These are phyloP conservation scores for Colletes collaris DNA, from an alignment of 2,888 invertebrate species.

Conservation along the genomic window DNA sequence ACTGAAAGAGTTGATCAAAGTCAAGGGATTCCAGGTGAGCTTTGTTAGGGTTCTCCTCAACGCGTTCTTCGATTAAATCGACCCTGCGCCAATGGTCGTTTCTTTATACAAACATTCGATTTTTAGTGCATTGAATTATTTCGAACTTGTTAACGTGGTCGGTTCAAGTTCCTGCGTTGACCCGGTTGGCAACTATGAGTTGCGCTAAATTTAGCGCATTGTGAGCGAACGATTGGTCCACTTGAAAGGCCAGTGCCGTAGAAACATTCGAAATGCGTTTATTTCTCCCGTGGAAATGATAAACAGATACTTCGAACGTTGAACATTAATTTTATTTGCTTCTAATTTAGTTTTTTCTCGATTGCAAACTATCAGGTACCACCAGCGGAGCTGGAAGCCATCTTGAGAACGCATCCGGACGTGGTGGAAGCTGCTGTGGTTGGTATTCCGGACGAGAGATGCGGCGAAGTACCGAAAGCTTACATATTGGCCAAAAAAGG, in stretches of 20 bases:
- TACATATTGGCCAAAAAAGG: constrained; percentile 86
- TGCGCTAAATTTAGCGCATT: no score
- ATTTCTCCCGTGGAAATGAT: no score
- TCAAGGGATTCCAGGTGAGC: constrained; percentile 81
- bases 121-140: background rate
- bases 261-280: no score
- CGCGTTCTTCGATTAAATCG: background rate
- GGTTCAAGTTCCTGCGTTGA: no score
- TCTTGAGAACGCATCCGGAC: constrained; percentile 89
- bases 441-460: constrained; percentile 87
- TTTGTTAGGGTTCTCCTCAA: background rate
- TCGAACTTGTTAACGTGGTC: background rate
- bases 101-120: no score
- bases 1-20: constrained; percentile 85
- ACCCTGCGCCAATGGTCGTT: no score
- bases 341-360: no score
- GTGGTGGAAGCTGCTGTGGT: constrained; percentile 93
- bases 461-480: constrained; percentile 91
- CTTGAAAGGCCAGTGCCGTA: no score
- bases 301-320: no score
- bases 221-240: no score
- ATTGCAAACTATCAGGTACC: constrained; percentile 86
- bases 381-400: constrained; percentile 93
- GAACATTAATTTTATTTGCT: no score
- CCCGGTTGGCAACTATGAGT: no score